These are phyloP conservation scores for Pomacea canaliculata DNA, from an alignment of 2,888 invertebrate species.

Conservation along the genomic window DNA sequence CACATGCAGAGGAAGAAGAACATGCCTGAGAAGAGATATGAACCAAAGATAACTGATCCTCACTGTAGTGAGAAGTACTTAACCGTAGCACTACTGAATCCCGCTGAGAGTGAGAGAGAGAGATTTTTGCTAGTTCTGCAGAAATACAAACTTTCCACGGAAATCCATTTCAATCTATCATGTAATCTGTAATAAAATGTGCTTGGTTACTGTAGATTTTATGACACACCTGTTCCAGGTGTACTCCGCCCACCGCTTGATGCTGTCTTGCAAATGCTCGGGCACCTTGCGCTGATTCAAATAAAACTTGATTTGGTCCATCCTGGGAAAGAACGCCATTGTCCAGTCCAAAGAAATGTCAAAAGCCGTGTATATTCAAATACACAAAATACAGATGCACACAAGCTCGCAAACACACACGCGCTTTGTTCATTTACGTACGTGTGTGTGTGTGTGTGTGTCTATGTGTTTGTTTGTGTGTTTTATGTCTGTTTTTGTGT, in stretches of 20 bases:
- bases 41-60: too few relatives aligned
- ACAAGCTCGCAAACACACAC: background rate
- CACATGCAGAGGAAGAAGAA: too few relatives aligned
- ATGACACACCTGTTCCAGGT: slow-evolving; percentile 58
- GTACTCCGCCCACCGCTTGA: slow-evolving; percentile 67
- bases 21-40: too few relatives aligned
- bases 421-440: background rate
- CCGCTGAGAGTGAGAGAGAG: too few relatives aligned
- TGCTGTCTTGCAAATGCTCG: slow-evolving; percentile 57
- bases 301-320: slow-evolving; percentile 67
- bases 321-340: slow-evolving; percentile 42
- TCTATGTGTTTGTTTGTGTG: background rate
- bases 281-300: slow-evolving; percentile 62
- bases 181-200: too few relatives aligned
- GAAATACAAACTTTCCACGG: too few relatives aligned
- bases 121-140: too few relatives aligned
- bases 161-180: too few relatives aligned
- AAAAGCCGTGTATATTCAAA: too few relatives aligned
- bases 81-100: too few relatives aligned
- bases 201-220: background rate
- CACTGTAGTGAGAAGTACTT: too few relatives aligned
- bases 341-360: background rate
- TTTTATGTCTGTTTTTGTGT: background rate
- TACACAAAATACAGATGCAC: too few relatives aligned
- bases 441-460: background rate